Base-by-base conservation (phyloP, 2,113 vertebrate genomes). In the Hemibagrus wyckioides region DNA sequence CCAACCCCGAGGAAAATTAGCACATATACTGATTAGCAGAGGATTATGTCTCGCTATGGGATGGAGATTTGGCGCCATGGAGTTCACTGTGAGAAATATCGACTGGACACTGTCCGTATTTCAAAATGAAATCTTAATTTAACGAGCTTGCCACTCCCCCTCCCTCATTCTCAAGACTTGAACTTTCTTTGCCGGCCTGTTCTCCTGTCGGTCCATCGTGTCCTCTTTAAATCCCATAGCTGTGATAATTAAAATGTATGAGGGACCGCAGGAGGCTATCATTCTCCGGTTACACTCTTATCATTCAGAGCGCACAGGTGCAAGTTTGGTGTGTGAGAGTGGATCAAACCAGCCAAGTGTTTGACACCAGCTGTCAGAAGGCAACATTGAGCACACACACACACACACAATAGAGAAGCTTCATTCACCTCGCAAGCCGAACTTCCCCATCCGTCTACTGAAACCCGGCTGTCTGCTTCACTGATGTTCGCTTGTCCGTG, bases 271-370 rank as follows among this genome's bases (percentile, higher is more conserved):
- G 52, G 79, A 82, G 65, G 65, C 63, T 33, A 82, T 82, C 65
- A 59, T 57, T 87, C 85, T 82, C 33, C 21, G 39, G 65, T 73
- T 71, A 82, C 50, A 41, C 85, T 87, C 50, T 86, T 86, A 81
- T 87, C 80, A 87, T 87, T 87, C 85, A 57, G 80, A 87, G 80
- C 52, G 80, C 86, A 87, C 85, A 87, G 85, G 79, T 87, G 79
- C 80, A 33, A 59, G 52, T 87, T 71, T 39, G 54, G 63, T 59
- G 79, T 30, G 85, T 73, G 79, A 86, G 80, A 82, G 86, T 76
- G 69, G 86, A 87, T 87, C 86, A 87, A 87, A 87, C 69, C 86
- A 87, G 80, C 80, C 86, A 75, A 87, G 86, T 82, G 69, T 87
- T 87, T 87, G 86, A 87, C 86, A 87, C 81, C 67, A 76, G 80